Evolutionary conservation across 2,888 invertebrate species (phyloP).

Genomic region (Tridacna gigas): DNA sequence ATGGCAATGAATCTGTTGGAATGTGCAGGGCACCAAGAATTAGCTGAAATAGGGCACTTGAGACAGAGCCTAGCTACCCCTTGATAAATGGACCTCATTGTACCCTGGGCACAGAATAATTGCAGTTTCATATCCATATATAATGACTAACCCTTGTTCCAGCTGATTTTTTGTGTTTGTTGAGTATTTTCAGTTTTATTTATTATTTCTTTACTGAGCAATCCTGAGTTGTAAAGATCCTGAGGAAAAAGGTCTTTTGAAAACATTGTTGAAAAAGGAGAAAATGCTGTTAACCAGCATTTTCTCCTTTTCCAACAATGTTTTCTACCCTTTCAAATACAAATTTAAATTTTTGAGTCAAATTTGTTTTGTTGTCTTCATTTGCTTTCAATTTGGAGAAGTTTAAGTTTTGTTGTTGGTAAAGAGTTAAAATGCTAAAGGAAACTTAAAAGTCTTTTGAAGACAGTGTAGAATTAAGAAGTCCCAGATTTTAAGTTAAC

Average conservation of each 20-base stretch:
- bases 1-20: not conserved
- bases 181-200: too few relatives aligned
- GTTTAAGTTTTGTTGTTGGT: too few relatives aligned
- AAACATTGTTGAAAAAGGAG: not conserved
- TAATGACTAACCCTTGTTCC: not conserved
- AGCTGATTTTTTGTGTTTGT: too few relatives aligned
- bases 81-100: not conserved
- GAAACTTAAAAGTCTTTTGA: too few relatives aligned
- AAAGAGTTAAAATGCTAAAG: too few relatives aligned
- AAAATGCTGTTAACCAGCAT: not conserved
- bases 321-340: not conserved
- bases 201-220: too few relatives aligned
- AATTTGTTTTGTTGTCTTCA: too few relatives aligned
- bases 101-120: conserved; percentile 8
- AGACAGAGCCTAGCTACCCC: not conserved
- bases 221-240: too few relatives aligned
- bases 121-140: conserved; percentile 24
- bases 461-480: too few relatives aligned
- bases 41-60: conserved; percentile 11
- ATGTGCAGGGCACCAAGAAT: not conserved
- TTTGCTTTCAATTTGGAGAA: too few relatives aligned
- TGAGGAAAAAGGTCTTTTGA: not conserved
- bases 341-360: too few relatives aligned
- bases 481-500: too few relatives aligned
- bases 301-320: not conserved